Conservation (phyloP, 2,888 invertebrate genomes). For the Macropis europaea region DNA sequence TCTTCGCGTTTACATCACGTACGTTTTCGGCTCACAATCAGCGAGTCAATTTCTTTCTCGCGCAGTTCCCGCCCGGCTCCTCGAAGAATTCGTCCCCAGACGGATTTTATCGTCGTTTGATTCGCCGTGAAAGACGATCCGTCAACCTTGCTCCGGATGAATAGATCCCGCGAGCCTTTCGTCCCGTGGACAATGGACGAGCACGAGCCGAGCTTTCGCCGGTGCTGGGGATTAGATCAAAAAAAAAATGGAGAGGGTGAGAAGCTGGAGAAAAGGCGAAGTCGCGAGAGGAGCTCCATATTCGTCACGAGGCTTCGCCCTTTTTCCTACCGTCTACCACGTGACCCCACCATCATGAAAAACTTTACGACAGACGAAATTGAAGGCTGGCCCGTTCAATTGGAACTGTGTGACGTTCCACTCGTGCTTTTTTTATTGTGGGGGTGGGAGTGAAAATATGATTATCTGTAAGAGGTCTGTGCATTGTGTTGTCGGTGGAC, state of each 20-base stretch:
- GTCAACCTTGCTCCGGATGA: constrained; percentile 36
- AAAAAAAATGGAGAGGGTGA: constrained; percentile 3
- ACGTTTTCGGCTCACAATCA: constrained; percentile 11
- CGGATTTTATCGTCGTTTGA: constrained; percentile 55
- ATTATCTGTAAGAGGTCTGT: background rate
- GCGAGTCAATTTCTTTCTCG: constrained; percentile 20
- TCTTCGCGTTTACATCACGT: background rate
- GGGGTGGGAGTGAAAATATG: background rate
- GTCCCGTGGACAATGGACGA: constrained; percentile 43
- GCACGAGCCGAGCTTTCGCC: constrained; percentile 26
- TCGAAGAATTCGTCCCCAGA: constrained; percentile 21
- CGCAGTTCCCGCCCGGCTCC: background rate
- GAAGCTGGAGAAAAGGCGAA: constrained; percentile 9
- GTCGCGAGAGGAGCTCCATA: constrained; percentile 29
- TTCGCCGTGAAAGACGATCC: constrained; percentile 40
- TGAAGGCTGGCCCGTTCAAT: constrained; percentile 6
- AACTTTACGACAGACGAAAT: constrained; percentile 28
- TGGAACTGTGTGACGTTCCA: background rate
- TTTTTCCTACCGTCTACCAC: constrained; percentile 38
- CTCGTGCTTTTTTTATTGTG: background rate
- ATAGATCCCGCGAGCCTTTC: constrained; percentile 33
- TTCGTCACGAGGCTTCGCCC: constrained; percentile 53
- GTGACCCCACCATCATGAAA: background rate
- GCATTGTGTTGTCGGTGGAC: no score
- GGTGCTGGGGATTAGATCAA: constrained; percentile 17